Evolutionary conservation across 2,113 vertebrate genomes (phyloP), one percentile per base, ranked within the genome.

Genomic region (Melanerpes formicivorus): DNA sequence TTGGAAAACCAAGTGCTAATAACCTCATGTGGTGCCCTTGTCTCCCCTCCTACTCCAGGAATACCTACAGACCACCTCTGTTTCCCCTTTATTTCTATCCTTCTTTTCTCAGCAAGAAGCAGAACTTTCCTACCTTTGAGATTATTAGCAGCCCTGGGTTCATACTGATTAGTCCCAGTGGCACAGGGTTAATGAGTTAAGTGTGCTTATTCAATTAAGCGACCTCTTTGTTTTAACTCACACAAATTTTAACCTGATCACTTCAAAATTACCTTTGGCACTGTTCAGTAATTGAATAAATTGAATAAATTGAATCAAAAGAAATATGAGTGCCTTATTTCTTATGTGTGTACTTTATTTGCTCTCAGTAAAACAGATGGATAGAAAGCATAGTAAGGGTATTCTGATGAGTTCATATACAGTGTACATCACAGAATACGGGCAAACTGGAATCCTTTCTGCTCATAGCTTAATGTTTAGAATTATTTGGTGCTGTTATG

Each of bases 201-300:
- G 95, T 86, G 95, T 92, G 96, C 96, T 96, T 97, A 97, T 97
- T 97, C 96, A 98, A 97, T 98, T 97, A 98, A 97, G 95, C 93
- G 78, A 94, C 93, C 91, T 97, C 96, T 97, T 97, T 94, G 96
- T 95, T 97, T 97, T 74, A 65, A 93, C 95, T 97, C 92, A 94
- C 97, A 98, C 97, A 97, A 97, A 97, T 97, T 97, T 96, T 96
- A 96, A 97, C 96, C 96, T 97, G 96, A 97, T 97, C 82, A 1
- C 71, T 84, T 93, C 69, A 82, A 86, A 92, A 91, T 94, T 92
- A 85, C 89, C 90, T 70, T 94, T 84, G 75, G 92, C 72, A 59
- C 42, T 92, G 48, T 14, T 37, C 37, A 64, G 75, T 90, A 94
- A 95, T 87, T 90, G 86, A 80, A 85, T 55, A 52, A 84, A 88